phyloP scores from a whole-genome alignment of 2,797 vertebrate genomes.

The Rhincodon typus region DNA sequence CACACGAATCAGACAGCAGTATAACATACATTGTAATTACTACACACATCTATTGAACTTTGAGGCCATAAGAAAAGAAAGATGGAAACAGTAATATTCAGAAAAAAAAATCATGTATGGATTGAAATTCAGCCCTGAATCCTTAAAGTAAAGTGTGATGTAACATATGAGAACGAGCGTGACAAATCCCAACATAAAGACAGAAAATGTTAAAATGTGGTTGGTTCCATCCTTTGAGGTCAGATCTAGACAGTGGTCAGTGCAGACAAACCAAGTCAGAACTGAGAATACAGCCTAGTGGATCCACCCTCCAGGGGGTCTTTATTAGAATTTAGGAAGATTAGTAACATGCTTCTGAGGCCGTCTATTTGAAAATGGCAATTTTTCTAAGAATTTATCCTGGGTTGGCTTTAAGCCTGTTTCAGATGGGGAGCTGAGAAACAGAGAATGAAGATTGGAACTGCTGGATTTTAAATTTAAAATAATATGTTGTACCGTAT shows the following conservation, averaged over 20 bases:
- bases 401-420: background rate
- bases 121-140: background rate
- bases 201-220: conserved; percentile 9
- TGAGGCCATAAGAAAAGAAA: background rate
- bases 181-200: conserved; percentile 1
- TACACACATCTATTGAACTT: background rate
- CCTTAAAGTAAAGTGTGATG: too few species aligned
- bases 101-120: background rate
- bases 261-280: conserved; percentile 14
- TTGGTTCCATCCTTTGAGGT: conserved; percentile 14
- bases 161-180: background rate
- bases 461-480: background rate
- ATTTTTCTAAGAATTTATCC: background rate
- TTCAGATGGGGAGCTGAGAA: background rate
- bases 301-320: background rate
- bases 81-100: background rate
- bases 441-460: too few species aligned
- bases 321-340: background rate
- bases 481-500: background rate
- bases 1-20: background rate
- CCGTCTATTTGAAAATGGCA: background rate
- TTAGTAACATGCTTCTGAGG: background rate
- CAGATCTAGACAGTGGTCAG: conserved; percentile 13
- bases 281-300: background rate
- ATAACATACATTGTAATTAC: background rate